Evolutionary conservation across 2,797 vertebrate species (phyloP).

Genomic region (Phataginus tricuspis): DNA sequence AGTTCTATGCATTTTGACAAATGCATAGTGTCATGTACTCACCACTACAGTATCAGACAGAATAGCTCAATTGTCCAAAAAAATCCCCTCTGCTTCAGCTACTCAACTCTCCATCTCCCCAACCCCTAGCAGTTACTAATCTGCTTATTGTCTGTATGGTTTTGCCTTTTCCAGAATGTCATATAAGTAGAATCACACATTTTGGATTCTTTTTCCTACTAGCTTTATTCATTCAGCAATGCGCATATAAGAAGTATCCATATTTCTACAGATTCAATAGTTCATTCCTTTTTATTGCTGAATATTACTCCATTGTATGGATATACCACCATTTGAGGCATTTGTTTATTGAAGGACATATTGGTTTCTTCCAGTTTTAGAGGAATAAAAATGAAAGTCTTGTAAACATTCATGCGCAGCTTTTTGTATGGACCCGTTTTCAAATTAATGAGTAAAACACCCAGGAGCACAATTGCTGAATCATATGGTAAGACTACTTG

Average conservation of each 20-base stretch:
- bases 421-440: background rate
- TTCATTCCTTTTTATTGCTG: background rate
- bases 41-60: background rate
- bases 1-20: background rate
- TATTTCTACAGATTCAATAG: background rate
- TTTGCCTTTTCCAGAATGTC: slow-evolving; percentile 26
- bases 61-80: background rate
- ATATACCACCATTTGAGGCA: background rate
- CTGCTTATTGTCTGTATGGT: background rate
- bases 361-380: background rate
- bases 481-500: background rate
- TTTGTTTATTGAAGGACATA: background rate
- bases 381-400: background rate
- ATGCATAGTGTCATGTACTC: background rate
- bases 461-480: background rate
- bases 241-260: background rate
- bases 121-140: background rate
- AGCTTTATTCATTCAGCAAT: background rate
- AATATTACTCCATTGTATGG: background rate
- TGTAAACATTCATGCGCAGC: background rate
- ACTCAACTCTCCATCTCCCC: background rate
- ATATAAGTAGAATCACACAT: background rate
- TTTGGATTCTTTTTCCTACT: background rate
- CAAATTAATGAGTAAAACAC: background rate
- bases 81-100: background rate